Evolutionary conservation across 2,113 vertebrate genomes (phyloP).

Genomic region (Oncorhynchus masou): DNA sequence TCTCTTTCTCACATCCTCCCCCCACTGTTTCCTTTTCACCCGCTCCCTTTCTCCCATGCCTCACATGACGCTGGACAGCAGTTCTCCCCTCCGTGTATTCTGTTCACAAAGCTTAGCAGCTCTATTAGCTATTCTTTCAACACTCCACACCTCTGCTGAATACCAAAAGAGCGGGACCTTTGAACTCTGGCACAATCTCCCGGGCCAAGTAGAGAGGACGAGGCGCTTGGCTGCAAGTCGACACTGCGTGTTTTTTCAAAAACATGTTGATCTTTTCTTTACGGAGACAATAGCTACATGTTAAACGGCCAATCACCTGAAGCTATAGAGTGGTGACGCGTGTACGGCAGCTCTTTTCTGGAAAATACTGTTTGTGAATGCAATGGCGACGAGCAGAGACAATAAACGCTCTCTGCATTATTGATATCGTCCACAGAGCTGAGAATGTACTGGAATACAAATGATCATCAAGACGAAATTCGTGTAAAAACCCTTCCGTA

Average conservation of each 20-base stretch:
- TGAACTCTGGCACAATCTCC: neutral
- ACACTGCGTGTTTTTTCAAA: no score
- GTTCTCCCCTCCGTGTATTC: conserved; percentile 14
- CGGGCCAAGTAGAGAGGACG: no score
- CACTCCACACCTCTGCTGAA: conserved; percentile 26
- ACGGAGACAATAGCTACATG: no score
- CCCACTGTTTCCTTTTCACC: neutral
- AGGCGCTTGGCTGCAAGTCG: no score
- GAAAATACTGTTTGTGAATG: no score
- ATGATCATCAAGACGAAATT: conserved; percentile 23
- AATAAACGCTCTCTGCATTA: conserved; percentile 25
- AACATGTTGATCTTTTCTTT: no score
- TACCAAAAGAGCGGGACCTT: conserved; percentile 35
- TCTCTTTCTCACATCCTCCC: neutral
- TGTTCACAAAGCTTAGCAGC: conserved; percentile 12
- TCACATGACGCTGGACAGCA: neutral
- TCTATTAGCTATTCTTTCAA: conserved; percentile 33
- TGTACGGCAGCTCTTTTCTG: no score
- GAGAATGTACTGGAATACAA: conserved; percentile 27
- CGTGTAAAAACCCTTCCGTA: neutral
- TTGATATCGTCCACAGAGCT: conserved; percentile 15
- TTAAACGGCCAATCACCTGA: no score
- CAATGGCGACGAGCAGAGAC: no score
- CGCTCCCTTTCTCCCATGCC: neutral
- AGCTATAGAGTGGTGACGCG: no score